Percentiles rank a stretch among this genome's conserved stretches.
Conservation (phyloP, 2,888 invertebrate species). For the Silvanus unidentatus region DNA sequence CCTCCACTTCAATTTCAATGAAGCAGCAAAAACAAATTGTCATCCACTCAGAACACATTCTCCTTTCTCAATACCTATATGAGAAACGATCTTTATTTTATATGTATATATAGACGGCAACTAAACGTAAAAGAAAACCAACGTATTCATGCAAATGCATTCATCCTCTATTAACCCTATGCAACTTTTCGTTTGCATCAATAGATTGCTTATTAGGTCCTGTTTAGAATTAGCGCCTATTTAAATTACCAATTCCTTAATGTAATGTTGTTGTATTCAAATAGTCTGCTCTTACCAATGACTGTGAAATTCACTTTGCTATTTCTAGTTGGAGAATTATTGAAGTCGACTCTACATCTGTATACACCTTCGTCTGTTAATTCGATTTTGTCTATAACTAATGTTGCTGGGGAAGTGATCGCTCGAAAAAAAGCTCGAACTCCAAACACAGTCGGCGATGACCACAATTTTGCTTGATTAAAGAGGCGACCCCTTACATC, state of each 20-base stretch:
- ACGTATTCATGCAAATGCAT: no score
- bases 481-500: constrained; percentile 54
- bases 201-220: not conserved
- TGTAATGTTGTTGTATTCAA: no score
- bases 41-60: constrained; percentile 21
- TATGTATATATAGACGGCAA: no score
- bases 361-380: constrained; percentile 63
- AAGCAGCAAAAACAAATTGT: constrained; percentile 38
- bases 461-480: constrained; percentile 54
- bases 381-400: constrained; percentile 54
- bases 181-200: no score
- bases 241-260: no score
- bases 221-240: no score
- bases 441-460: constrained; percentile 53
- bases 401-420: constrained; percentile 53
- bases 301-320: constrained; percentile 69
- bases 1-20: constrained; percentile 35
- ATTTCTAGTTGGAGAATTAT: constrained; percentile 67
- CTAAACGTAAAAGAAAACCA: no score
- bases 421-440: constrained; percentile 54
- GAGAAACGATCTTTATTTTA: no score
- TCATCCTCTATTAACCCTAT: no score
- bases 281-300: constrained; percentile 56
- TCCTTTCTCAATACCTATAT: no score
- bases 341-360: constrained; percentile 68